Evolutionary conservation across 2,888 invertebrate species (phyloP).

Genomic region (Trachelus troglodyta): DNA sequence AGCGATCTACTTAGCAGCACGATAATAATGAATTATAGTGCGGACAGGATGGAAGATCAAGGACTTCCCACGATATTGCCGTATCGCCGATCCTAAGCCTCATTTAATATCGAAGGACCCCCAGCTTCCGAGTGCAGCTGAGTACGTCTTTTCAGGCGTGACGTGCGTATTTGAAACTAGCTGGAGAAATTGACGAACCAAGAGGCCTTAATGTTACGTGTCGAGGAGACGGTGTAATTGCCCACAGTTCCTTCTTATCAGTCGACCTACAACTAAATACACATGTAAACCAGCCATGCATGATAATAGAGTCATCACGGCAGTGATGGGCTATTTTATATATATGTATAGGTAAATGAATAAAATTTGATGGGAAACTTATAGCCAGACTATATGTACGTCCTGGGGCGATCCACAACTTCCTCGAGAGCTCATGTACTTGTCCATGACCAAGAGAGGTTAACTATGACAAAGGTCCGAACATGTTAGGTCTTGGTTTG

Average conservation of each 20-base stretch:
- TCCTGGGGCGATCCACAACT: not conserved
- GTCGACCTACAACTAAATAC: not conserved
- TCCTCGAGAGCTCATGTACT: not conserved
- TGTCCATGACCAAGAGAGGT: conserved; percentile 5
- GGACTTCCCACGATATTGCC: not conserved
- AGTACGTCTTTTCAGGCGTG: not conserved
- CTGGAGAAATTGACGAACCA: not conserved
- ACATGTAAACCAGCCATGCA: not conserved
- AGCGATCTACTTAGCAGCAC: not conserved
- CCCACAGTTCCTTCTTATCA: not conserved
- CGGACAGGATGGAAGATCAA: not conserved
- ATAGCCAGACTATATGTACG: not conserved
- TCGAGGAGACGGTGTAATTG: not conserved
- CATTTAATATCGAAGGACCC: not conserved
- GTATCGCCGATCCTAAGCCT: not conserved
- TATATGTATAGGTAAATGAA: not conserved
- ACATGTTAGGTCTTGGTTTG: conserved; percentile 18
- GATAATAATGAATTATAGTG: not conserved
- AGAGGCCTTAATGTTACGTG: not conserved
- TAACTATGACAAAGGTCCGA: conserved; percentile 23
- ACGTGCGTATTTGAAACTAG: not conserved
- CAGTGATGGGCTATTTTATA: not conserved
- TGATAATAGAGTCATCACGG: not conserved
- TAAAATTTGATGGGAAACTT: not conserved
- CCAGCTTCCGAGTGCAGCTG: not conserved